Conservation (phyloP, 2,113 vertebrate species). For the Patagioenas fasciata region DNA sequence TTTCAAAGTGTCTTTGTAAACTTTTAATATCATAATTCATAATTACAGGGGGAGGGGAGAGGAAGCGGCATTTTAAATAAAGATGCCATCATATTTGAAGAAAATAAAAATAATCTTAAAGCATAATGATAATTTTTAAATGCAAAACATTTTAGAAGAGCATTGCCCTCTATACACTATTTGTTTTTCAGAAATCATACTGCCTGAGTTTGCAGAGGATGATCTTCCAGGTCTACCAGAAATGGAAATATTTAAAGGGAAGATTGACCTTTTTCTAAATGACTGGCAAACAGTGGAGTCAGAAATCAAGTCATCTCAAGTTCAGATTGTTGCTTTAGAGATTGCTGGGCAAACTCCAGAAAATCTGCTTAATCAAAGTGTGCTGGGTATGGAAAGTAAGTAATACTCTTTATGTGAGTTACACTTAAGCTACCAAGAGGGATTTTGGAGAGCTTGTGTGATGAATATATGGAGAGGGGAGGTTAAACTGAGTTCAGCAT, state of each 20-base stretch:
- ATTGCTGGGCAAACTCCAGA: constrained; percentile 80
- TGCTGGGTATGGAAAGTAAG: constrained; percentile 88
- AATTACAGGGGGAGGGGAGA: neutral
- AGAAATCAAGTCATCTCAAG: constrained; percentile 21
- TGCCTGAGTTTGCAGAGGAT: constrained; percentile 73
- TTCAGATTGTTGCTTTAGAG: constrained; percentile 74
- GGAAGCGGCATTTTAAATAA: neutral
- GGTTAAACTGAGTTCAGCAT: neutral
- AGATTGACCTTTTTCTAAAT: constrained; percentile 66
- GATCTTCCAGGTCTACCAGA: constrained; percentile 83
- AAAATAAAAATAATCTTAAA: neutral
- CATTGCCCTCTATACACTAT: neutral
- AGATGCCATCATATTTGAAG: neutral
- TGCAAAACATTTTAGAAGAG: neutral
- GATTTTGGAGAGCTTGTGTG: neutral
- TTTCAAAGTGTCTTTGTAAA: constrained; percentile 3
- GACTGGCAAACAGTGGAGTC: constrained; percentile 77
- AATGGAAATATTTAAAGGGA: constrained; percentile 77
- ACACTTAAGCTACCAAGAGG: neutral
- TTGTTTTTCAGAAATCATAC: constrained; percentile 65
- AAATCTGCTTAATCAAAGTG: constrained; percentile 77
- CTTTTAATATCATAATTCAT: neutral
- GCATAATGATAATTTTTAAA: neutral
- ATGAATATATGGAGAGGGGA: neutral
- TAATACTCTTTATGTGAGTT: neutral